Evolutionary conservation across 2,797 vertebrate genomes (phyloP), one percentile per base, ranked within the genome.

Genomic region (Buceros bicornis): DNA sequence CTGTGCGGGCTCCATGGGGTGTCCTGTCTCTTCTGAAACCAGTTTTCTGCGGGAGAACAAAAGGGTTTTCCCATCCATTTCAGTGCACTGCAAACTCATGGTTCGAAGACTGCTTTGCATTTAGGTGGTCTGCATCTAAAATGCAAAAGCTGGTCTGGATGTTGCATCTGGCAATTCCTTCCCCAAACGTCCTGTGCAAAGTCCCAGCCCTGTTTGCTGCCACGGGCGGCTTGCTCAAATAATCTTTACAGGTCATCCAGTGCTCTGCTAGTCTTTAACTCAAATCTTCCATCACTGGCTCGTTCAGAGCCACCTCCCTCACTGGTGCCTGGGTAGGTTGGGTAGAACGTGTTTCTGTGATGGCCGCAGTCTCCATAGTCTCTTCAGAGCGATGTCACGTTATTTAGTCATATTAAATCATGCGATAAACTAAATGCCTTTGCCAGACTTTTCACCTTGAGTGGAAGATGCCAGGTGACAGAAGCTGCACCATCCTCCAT

Each of bases 1-100:
- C 21, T 26, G 26, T 2, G 0, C 19, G 6, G 4, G 15, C 4
- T n/a, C 40, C 16, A 1, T 8, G 35, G 53, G 20, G 4, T 45
- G 33, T 91, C 50, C 82, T 71, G 47, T 29, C 18, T 19, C 37
- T 31, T 14, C 8, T 40, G 31, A 64, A 80, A 61, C 10, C 28
- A 17, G 3, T 19, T 71, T 89, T 69, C 19, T 18, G 13, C 6
- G 35, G 35, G 11, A 42, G 57, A 12, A 78, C 33, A 28, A 31
- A 56, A 92, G 12, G 8, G 11, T 51, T 78, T 6, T 3, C 47
- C 29, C 37, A 8, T 14, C 18, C 5, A 5, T 6, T 56, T 26
- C 24, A 8, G 8, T 18, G 47, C 35, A 18, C 31, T 67, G 64
- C 35, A 48, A 21, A 47, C n/a, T 37, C 2, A 0, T 6, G 8